A percentile compares a stretch with the other conserved stretches of the same genome.
These are phyloP conservation scores for Cygnus olor DNA, from an alignment of 2,797 vertebrate species.

Conservation along the genomic window DNA sequence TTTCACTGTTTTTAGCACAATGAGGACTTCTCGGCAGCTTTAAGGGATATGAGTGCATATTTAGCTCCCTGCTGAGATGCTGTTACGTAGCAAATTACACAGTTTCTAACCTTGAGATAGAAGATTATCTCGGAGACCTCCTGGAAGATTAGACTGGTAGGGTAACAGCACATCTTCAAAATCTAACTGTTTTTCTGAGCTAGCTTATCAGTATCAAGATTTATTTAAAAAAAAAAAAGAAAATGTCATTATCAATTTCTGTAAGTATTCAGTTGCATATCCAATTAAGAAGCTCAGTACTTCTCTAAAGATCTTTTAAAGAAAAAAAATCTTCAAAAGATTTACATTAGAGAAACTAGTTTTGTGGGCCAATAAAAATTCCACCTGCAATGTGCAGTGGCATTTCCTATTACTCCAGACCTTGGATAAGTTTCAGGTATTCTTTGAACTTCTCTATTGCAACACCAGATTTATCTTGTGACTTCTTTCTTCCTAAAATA, in stretches of 20 bases:
- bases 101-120: neutral
- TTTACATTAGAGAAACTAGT: neutral
- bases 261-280: neutral
- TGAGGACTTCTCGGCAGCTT: neutral
- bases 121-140: neutral
- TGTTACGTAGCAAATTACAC: neutral
- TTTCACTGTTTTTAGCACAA: neutral
- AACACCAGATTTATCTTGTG: neutral
- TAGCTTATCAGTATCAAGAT: neutral
- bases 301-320: neutral
- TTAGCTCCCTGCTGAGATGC: neutral
- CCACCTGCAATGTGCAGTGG: neutral
- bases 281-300: neutral
- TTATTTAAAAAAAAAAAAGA: neutral
- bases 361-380: neutral
- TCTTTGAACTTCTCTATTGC: neutral
- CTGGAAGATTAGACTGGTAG: neutral
- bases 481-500: slow-evolving; percentile 14
- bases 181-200: neutral
- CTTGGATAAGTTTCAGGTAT: neutral
- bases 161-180: neutral
- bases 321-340: neutral
- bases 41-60: neutral
- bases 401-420: neutral
- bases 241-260: neutral